Conservation (phyloP, 2,797 vertebrate genomes). For the Macropus fuliginosus region DNA sequence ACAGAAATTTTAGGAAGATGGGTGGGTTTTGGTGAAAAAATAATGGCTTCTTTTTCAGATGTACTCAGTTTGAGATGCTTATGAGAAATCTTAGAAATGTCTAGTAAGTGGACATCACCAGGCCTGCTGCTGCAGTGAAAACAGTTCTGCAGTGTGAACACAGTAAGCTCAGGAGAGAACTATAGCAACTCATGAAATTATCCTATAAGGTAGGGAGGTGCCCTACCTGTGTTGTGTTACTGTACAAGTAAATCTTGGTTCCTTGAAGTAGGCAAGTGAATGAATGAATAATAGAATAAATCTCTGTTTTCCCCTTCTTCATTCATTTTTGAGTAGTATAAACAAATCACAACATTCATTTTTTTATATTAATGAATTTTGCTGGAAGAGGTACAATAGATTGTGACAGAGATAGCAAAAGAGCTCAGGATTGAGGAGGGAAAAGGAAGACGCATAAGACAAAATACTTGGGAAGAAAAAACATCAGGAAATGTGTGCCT, state of each 20-base stretch:
- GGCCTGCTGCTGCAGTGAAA: background rate
- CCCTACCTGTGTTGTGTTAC: background rate
- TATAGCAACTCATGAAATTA: background rate
- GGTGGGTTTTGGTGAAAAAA: background rate
- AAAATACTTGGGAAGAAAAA: conserved; percentile 11
- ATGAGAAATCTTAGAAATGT: background rate
- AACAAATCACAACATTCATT: background rate
- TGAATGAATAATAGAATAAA: background rate
- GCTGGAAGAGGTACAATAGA: background rate
- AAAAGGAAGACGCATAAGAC: conserved; percentile 13
- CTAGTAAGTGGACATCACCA: background rate
- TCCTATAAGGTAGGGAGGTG: background rate
- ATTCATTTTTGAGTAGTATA: conserved; percentile 5
- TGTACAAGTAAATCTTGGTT: background rate
- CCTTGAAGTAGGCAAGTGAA: background rate
- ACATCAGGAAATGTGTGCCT: conserved; percentile 40
- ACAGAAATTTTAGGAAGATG: background rate
- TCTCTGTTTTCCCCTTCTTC: background rate
- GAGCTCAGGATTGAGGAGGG: conserved; percentile 24
- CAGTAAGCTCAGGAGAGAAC: background rate
- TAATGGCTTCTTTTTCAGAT: background rate
- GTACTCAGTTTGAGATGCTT: background rate
- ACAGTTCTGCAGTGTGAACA: background rate
- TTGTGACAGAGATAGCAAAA: background rate
- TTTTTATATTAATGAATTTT: conserved; percentile 28